Percentiles rank a stretch among this genome's conserved stretches.
phyloP scores from a whole-genome alignment of 2,888 invertebrate species.

The Oscheius onirici region DNA sequence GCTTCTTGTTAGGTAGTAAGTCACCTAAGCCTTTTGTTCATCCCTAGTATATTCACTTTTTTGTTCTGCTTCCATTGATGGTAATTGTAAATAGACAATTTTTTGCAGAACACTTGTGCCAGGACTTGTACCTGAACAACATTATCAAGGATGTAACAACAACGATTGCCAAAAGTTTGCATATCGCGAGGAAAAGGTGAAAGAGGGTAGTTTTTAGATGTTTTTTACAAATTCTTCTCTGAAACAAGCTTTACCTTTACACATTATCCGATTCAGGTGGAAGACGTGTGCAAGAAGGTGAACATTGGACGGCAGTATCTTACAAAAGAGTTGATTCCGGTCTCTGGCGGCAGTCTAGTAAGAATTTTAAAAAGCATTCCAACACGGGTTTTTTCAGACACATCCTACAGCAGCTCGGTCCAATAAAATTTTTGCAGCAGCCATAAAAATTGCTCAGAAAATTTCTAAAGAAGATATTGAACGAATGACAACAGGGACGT shows the following conservation, averaged over 20 bases:
- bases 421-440: slow-evolving; percentile 6
- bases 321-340: slow-evolving; percentile 11
- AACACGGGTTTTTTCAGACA: background rate
- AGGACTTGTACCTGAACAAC: background rate
- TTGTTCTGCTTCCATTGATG: background rate
- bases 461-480: slow-evolving; percentile 17
- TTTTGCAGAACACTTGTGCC: background rate
- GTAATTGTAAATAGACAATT: no score
- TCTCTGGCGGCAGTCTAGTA: slow-evolving; percentile 12
- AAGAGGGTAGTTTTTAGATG: no score
- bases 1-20: slow-evolving; percentile 20
- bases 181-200: background rate
- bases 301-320: slow-evolving; percentile 8
- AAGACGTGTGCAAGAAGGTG: slow-evolving; percentile 2
- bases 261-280: background rate
- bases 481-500: background rate
- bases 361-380: no score
- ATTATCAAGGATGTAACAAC: background rate
- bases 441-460: slow-evolving; percentile 6
- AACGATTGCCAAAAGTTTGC: background rate
- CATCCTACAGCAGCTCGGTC: slow-evolving; percentile 9
- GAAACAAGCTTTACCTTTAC: background rate
- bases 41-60: background rate
- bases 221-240: no score
- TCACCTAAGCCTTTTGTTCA: background rate